Percentiles rank a stretch among this genome's conserved stretches.
phyloP scores from a whole-genome alignment of 2,797 vertebrate genomes.

The Merluccius polli region DNA sequence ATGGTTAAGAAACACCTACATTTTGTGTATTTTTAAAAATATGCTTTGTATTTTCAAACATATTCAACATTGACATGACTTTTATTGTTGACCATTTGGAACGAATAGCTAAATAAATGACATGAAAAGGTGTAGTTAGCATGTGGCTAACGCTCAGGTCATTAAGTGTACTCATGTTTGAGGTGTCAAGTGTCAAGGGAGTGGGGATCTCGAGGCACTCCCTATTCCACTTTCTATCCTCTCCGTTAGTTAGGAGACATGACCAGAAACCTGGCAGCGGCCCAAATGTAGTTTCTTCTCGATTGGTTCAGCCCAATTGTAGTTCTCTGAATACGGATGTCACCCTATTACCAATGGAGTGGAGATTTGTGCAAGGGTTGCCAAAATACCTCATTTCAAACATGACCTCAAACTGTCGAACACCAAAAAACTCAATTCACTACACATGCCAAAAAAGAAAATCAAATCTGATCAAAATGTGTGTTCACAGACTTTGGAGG shows the following conservation, averaged over 20 bases:
- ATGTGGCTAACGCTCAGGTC: conserved; percentile 22
- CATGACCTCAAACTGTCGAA: neutral
- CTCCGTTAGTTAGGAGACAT: neutral
- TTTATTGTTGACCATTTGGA: neutral
- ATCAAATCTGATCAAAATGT: neutral
- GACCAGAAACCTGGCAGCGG: conserved; percentile 14
- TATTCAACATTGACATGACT: neutral
- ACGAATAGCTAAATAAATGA: neutral
- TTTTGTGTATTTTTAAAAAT: neutral
- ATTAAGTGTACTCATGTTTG: conserved; percentile 35
- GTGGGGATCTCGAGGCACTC: conserved; percentile 14
- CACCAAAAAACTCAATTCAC: neutral
- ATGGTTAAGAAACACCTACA: neutral
- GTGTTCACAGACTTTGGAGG: neutral
- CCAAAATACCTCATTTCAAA: neutral
- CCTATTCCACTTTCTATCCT: neutral
- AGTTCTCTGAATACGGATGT: neutral
- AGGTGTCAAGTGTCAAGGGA: conserved; percentile 54
- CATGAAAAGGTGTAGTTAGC: conserved; percentile 5
- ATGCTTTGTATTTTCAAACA: neutral
- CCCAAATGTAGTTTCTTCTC: neutral
- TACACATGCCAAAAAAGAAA: neutral
- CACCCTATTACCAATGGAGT: neutral
- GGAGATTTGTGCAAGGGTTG: neutral
- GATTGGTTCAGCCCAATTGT: neutral